A percentile compares a stretch with the other conserved stretches of the same genome.
Evolutionary conservation across 2,797 vertebrate species (phyloP).

Genomic region (Gymnothorax reevesii): DNA sequence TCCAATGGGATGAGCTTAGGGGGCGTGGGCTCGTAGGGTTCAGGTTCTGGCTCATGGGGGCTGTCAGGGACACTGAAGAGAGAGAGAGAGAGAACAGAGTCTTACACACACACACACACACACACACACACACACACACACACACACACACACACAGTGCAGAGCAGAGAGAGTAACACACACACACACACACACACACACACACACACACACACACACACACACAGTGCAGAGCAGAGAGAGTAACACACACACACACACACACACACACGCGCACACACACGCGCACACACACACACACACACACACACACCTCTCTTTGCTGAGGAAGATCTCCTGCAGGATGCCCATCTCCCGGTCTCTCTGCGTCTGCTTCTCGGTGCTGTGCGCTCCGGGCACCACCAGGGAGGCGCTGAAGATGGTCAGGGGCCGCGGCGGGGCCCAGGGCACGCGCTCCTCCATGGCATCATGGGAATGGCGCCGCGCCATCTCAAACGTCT

Average conservation of each 20-base stretch:
- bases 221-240: neutral
- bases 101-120: neutral
- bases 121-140: neutral
- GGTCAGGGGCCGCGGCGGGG: slow-evolving; percentile 76
- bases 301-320: slow-evolving; percentile 78
- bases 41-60: slow-evolving; percentile 90
- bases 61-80: slow-evolving; percentile 74
- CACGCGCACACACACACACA: neutral
- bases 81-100: neutral
- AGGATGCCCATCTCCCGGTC: slow-evolving; percentile 92
- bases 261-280: neutral
- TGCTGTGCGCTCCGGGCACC: slow-evolving; percentile 79
- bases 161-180: neutral
- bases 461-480: slow-evolving; percentile 91
- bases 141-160: neutral
- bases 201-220: neutral
- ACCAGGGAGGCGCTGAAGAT: slow-evolving; percentile 74
- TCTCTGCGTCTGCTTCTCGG: slow-evolving; percentile 84
- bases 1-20: slow-evolving; percentile 91
- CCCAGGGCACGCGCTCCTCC: slow-evolving; percentile 91
- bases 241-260: neutral
- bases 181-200: neutral
- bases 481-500: slow-evolving; percentile 90
- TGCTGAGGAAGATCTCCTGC: slow-evolving; percentile 92
- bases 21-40: slow-evolving; percentile 87